These are phyloP conservation scores for Acleris emargana DNA, from an alignment of 2,888 invertebrate genomes.

Conservation along the genomic window DNA sequence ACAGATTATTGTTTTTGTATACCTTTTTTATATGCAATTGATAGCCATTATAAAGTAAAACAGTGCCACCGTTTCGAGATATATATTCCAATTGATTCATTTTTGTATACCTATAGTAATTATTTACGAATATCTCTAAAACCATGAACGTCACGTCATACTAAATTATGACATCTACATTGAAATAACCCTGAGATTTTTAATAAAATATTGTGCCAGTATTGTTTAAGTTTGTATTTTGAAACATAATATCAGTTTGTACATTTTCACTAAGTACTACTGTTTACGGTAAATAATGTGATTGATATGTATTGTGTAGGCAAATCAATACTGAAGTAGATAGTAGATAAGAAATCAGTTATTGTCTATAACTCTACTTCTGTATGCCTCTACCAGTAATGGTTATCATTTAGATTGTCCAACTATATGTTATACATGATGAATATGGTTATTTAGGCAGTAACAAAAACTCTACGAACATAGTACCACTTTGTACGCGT, in stretches of 20 bases:
- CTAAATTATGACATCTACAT: not conserved
- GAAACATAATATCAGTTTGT: not conserved
- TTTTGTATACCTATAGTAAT: not conserved
- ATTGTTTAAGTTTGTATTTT: not conserved
- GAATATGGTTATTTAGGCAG: too few species aligned
- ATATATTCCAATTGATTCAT: not conserved
- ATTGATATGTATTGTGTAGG: not conserved
- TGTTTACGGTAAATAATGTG: slow-evolving; percentile 2
- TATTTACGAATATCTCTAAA: not conserved
- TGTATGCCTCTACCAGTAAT: too few species aligned
- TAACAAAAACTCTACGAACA: too few species aligned
- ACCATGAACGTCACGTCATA: not conserved
- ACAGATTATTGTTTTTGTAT: not conserved
- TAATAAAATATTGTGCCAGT: too few species aligned
- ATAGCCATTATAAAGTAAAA: not conserved
- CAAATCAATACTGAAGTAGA: not conserved
- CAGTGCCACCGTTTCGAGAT: not conserved
- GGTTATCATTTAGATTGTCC: not conserved
- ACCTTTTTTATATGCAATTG: not conserved
- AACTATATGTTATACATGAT: too few species aligned
- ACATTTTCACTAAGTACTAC: not conserved
- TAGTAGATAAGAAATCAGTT: slow-evolving; percentile 4
- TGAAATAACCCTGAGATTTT: not conserved
- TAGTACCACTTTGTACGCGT: too few species aligned
- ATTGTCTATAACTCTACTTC: not conserved